Percentiles rank a stretch among this genome's conserved stretches.
phyloP scores from a whole-genome alignment of 1,140 invertebrate species.

The Cyclargus thomasi region DNA sequence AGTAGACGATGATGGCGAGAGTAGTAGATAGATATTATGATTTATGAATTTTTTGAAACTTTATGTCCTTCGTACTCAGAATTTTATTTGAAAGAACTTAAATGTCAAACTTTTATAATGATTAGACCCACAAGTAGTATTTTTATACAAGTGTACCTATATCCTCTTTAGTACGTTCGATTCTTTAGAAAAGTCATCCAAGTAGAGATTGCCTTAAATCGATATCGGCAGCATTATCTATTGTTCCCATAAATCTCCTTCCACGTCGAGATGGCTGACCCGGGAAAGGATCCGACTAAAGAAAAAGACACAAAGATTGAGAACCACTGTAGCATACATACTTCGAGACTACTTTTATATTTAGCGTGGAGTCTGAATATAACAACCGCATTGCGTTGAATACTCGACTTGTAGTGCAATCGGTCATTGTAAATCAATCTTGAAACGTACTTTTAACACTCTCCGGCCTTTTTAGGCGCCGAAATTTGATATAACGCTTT shows the following conservation, averaged over 20 bases:
- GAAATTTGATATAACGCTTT: too few species aligned
- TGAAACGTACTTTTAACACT: neutral
- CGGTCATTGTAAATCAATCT: neutral
- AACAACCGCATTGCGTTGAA: constrained; percentile 18
- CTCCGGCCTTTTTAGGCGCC: too few species aligned
- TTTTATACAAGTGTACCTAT: too few species aligned
- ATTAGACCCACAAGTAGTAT: too few species aligned
- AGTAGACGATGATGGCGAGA: too few species aligned
- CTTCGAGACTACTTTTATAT: constrained; percentile 50
- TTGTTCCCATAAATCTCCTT: neutral
- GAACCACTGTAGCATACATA: constrained; percentile 36
- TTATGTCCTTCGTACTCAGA: too few species aligned
- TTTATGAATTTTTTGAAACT: too few species aligned
- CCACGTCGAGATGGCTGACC: neutral
- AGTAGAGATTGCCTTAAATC: neutral
- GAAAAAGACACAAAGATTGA: neutral
- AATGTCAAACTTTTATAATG: too few species aligned
- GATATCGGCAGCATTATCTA: neutral
- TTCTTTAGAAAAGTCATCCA: neutral
- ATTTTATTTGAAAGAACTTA: too few species aligned
- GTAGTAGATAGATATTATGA: too few species aligned
- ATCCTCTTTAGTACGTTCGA: too few species aligned
- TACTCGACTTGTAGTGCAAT: constrained; percentile 14
- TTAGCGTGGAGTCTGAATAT: constrained; percentile 31
- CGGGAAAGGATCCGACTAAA: neutral